phyloP scores from a whole-genome alignment of 1,140 invertebrate species.

The Ditylenchus dipsaci region DNA sequence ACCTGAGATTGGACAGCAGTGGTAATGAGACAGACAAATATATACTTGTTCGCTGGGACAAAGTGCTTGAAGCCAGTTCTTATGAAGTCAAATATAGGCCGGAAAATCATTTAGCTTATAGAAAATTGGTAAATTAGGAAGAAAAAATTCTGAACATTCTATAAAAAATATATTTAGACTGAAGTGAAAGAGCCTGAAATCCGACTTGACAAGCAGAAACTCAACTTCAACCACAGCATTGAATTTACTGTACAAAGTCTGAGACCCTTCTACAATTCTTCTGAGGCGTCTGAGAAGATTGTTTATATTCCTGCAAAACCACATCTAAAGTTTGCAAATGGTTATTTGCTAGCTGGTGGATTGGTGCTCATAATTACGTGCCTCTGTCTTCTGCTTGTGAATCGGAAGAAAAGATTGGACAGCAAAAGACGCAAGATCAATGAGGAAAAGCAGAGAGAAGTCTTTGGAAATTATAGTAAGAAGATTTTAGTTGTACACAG shows the following conservation, averaged over 20 bases:
- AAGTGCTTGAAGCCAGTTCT: conserved; percentile 37
- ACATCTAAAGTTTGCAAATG: too few relatives aligned
- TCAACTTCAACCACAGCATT: background rate
- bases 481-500: too few relatives aligned
- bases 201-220: background rate
- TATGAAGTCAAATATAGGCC: conserved; percentile 27
- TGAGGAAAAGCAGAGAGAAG: too few relatives aligned
- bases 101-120: background rate
- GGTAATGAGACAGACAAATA: conserved; percentile 2
- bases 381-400: too few relatives aligned
- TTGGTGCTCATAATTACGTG: too few relatives aligned
- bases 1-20: conserved; percentile 20
- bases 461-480: too few relatives aligned
- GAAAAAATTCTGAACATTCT: background rate
- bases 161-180: background rate
- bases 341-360: too few relatives aligned
- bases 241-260: background rate
- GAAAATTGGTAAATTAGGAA: background rate
- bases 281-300: background rate
- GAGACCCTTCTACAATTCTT: background rate
- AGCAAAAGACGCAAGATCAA: too few relatives aligned
- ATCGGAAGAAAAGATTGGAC: too few relatives aligned
- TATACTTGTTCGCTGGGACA: conserved; percentile 31
- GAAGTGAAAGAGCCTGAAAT: background rate
- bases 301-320: too few relatives aligned